Conservation (phyloP, 2,888 invertebrate genomes). For the Galerucella nymphaeae region DNA sequence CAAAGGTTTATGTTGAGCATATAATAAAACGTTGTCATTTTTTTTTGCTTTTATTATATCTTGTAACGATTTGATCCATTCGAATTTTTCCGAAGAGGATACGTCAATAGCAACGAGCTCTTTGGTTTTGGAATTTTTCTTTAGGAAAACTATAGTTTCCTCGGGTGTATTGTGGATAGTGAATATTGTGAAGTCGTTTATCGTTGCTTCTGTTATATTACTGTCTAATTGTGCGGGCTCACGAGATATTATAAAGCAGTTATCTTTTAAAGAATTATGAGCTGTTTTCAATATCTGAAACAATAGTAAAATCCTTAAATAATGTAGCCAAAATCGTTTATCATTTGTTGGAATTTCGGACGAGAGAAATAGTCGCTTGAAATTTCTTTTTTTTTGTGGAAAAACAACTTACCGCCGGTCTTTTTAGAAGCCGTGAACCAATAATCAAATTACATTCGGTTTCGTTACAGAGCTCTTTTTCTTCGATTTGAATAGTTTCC, state of each 20-base stretch:
- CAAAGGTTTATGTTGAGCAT: constrained; percentile 72
- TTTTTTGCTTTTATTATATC: constrained; percentile 60
- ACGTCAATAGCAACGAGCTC: constrained; percentile 64
- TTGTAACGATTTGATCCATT: constrained; percentile 68
- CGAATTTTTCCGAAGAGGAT: constrained; percentile 51
- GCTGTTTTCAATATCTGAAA: constrained; percentile 46
- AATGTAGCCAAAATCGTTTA: too few relatives aligned
- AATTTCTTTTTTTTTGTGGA: not conserved
- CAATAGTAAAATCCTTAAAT: not conserved
- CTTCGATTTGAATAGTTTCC: constrained; percentile 69
- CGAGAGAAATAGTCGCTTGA: not conserved
- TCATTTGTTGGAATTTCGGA: too few relatives aligned
- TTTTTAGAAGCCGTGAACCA: constrained; percentile 64
- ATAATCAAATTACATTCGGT: constrained; percentile 53
- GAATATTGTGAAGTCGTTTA: constrained; percentile 56
- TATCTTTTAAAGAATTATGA: constrained; percentile 61
- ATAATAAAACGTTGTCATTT: constrained; percentile 70
- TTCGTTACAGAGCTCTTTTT: constrained; percentile 68
- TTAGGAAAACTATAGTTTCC: constrained; percentile 69
- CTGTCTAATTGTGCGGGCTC: constrained; percentile 67
- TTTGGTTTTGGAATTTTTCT: constrained; percentile 60
- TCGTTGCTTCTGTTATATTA: not conserved
- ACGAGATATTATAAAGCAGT: constrained; percentile 72
- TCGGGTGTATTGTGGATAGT: constrained; percentile 66
- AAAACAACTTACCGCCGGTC: constrained; percentile 63